Conservation (phyloP, 2,797 vertebrate species). For the Bucorvus abyssinicus region DNA sequence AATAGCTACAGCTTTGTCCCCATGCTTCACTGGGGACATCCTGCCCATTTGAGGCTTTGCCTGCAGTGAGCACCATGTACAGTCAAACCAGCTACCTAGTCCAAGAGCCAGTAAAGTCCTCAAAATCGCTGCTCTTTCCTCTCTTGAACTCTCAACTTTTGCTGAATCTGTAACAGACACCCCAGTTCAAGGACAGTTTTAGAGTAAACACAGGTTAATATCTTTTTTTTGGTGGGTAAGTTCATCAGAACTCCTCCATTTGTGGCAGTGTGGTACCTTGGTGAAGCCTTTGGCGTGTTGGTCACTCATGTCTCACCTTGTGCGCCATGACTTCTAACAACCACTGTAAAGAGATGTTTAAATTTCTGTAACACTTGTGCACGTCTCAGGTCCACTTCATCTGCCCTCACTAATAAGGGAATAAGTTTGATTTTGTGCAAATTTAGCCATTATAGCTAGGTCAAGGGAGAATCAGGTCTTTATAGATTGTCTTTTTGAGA, state of each 20-base stretch:
- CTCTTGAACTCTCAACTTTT: background rate
- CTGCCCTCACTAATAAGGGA: background rate
- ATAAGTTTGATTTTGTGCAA: background rate
- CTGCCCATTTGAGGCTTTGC: rapidly evolving
- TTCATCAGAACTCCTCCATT: background rate
- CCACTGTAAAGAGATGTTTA: background rate
- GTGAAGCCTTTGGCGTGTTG: rapidly evolving
- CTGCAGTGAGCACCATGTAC: rapidly evolving
- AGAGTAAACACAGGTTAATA: background rate
- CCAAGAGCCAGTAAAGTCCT: background rate
- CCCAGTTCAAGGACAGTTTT: background rate
- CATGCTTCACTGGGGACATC: background rate
- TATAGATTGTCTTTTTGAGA: background rate
- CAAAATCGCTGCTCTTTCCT: background rate
- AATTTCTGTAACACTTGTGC: background rate
- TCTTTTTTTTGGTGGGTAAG: background rate
- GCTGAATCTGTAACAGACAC: background rate
- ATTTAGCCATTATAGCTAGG: background rate
- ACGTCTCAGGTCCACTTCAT: background rate
- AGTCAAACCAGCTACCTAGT: background rate
- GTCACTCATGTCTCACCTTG: background rate
- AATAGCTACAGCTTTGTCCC: background rate
- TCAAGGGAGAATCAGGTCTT: background rate
- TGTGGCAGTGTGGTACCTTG: background rate
- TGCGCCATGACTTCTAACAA: background rate